phyloP scores from a whole-genome alignment of 2,888 invertebrate genomes.

The Drosophila algonquin region DNA sequence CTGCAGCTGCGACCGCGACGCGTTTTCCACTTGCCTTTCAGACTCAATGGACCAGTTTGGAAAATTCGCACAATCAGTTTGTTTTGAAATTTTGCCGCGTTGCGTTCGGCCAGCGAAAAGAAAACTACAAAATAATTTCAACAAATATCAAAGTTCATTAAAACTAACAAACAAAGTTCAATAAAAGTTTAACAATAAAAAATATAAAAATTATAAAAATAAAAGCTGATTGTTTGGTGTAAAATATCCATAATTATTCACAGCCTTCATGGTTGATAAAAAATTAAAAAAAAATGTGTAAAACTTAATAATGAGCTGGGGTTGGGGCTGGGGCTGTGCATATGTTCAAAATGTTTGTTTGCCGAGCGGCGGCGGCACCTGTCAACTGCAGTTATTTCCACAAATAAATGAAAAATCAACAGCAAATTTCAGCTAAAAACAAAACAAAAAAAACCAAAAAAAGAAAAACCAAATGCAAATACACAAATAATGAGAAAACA shows the following conservation, averaged over 20 bases:
- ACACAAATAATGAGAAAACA: constrained; percentile 10
- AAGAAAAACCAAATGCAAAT: constrained; percentile 3
- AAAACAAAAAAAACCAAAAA: neutral
- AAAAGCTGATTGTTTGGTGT: constrained; percentile 16
- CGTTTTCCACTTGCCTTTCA: constrained; percentile 63
- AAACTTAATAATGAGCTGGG: neutral
- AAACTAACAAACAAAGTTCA: neutral
- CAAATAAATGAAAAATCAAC: constrained; percentile 2
- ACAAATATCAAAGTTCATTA: neutral
- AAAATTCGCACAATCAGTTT: constrained; percentile 81
- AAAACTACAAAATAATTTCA: neutral
- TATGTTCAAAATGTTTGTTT: constrained; percentile 22
- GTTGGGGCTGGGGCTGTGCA: too few species aligned
- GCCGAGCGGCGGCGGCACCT: constrained; percentile 16
- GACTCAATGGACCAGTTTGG: constrained; percentile 73
- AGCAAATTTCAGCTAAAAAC: neutral
- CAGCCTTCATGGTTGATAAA: constrained; percentile 22
- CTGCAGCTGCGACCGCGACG: constrained; percentile 18
- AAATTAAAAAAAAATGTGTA: neutral
- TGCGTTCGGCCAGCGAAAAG: constrained; percentile 52
- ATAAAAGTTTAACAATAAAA: constrained; percentile 5
- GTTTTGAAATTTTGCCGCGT: constrained; percentile 76
- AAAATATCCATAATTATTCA: constrained; percentile 29
- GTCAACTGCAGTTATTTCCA: neutral
- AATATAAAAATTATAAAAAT: constrained; percentile 3